A percentile compares a stretch with the other conserved stretches of the same genome.
These are phyloP conservation scores for Scortum barcoo DNA, from an alignment of 2,113 vertebrate species.

Conservation along the genomic window DNA sequence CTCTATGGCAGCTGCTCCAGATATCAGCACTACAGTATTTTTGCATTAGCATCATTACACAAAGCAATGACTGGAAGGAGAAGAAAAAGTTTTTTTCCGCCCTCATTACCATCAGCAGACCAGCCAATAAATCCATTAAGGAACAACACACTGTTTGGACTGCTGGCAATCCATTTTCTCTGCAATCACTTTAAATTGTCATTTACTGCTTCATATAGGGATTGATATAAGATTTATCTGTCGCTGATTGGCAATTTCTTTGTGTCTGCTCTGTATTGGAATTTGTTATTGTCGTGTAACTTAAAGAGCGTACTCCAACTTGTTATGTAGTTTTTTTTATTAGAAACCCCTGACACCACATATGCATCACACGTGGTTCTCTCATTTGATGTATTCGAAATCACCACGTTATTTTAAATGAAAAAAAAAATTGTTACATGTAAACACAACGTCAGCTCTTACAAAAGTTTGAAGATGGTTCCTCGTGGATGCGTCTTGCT, in stretches of 20 bases:
- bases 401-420: no score
- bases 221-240: not conserved
- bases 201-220: not conserved
- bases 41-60: not conserved
- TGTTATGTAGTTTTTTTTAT: not conserved
- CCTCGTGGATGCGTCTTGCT: not conserved
- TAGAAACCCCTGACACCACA: not conserved
- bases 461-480: not conserved
- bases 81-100: not conserved
- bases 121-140: not conserved
- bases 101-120: not conserved
- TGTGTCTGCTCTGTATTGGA: not conserved
- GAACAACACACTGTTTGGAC: not conserved
- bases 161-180: conserved; percentile 6
- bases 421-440: no score
- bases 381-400: not conserved
- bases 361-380: not conserved
- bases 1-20: conserved; percentile 6
- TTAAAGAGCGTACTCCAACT: no score
- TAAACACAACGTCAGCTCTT: no score
- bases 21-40: not conserved
- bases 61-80: not conserved
- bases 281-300: not conserved
- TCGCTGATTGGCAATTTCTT: conserved; percentile 9
- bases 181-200: conserved; percentile 6